Evolutionary conservation across 1,140 invertebrate species (phyloP).

Genomic region (Pomacea maculata): DNA sequence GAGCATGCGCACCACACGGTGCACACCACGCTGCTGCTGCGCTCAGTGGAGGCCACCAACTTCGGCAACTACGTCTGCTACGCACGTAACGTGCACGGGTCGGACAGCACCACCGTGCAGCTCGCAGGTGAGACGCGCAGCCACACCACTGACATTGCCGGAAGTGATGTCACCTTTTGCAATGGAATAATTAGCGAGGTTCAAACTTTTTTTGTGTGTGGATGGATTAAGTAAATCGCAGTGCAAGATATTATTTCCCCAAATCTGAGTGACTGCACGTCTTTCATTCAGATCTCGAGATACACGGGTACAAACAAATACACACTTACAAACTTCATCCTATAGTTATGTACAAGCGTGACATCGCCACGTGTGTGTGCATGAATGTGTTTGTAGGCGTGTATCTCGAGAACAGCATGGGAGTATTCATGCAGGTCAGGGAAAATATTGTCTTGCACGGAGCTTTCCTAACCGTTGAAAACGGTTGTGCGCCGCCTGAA

Average conservation of each 20-base stretch:
- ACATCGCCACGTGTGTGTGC: not conserved
- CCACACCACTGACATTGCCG: too few species aligned
- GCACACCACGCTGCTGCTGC: not conserved
- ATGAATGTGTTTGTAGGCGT: not conserved
- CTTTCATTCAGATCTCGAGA: not conserved
- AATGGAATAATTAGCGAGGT: too few species aligned
- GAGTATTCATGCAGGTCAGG: not conserved
- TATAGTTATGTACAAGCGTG: not conserved
- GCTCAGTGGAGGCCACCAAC: not conserved
- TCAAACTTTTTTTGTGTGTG: not conserved
- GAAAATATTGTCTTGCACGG: too few species aligned
- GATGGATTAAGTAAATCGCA: not conserved
- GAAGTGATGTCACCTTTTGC: not conserved
- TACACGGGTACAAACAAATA: not conserved
- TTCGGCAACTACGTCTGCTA: conserved; percentile 5
- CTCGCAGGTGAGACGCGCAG: not conserved
- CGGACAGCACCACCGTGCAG: not conserved
- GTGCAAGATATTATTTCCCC: not conserved
- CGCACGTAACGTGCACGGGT: not conserved
- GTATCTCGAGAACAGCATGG: not conserved
- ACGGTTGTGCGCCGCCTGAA: too few species aligned
- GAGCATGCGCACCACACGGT: not conserved
- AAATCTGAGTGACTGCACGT: not conserved
- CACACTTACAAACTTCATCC: too few species aligned
- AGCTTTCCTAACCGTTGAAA: too few species aligned